Evolutionary conservation across 1,140 invertebrate species (phyloP).

Genomic region (Drosophila paulistorum): DNA sequence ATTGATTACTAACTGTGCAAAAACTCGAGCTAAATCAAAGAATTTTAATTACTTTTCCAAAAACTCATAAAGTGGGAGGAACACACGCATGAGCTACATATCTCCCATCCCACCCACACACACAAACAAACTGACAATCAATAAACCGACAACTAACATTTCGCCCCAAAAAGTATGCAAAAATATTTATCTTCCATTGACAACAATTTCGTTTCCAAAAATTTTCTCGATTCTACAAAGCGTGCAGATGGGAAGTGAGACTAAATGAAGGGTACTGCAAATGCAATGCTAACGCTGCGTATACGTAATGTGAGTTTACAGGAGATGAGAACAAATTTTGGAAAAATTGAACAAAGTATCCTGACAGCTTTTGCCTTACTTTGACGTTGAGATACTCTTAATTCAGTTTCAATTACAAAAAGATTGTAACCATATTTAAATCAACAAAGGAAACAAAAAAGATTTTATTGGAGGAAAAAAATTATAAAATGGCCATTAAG

Average conservation of each 20-base stretch:
- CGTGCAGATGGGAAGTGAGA: too few species aligned
- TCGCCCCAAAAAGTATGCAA: constrained; percentile 19
- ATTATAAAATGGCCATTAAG: too few species aligned
- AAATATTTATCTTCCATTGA: constrained; percentile 59
- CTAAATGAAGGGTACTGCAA: background rate
- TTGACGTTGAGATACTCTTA: background rate
- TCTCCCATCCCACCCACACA: background rate
- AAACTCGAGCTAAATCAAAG: constrained; percentile 12
- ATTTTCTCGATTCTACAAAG: constrained; percentile 28
- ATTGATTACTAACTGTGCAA: constrained; percentile 8
- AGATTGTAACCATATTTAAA: background rate
- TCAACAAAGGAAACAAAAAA: too few species aligned
- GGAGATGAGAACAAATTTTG: background rate
- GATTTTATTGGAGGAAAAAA: too few species aligned
- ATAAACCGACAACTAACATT: constrained; percentile 43
- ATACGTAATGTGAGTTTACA: constrained; percentile 9
- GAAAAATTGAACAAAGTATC: constrained; percentile 3
- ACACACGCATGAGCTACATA: background rate
- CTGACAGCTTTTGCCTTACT: background rate
- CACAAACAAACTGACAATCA: constrained; percentile 31
- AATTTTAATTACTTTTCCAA: constrained; percentile 50
- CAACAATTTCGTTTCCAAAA: constrained; percentile 18
- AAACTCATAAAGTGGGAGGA: constrained; percentile 10
- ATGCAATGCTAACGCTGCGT: background rate
- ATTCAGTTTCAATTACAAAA: background rate